Conservation (phyloP, 1,140 invertebrate genomes). For the Drosophila dunni region DNA sequence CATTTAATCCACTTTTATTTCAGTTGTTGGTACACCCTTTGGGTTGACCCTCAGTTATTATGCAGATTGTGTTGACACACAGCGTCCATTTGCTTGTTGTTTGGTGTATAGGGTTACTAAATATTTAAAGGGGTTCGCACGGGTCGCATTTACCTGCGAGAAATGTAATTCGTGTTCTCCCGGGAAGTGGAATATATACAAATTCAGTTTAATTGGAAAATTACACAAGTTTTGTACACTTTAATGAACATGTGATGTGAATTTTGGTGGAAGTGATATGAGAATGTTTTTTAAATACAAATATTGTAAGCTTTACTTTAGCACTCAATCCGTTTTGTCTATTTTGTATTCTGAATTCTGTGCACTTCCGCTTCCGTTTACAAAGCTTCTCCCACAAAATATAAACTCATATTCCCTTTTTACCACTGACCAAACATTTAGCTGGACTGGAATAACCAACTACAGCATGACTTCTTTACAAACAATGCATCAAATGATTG, state of each 20-base stretch:
- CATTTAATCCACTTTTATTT: constrained; percentile 79
- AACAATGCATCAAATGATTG: background rate
- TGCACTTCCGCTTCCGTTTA: constrained; percentile 31
- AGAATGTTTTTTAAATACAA: background rate
- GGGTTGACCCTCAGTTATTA: constrained; percentile 65
- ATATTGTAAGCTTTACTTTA: constrained; percentile 24
- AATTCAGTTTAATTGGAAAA: constrained; percentile 38
- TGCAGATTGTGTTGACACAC: constrained; percentile 79
- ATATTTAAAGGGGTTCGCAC: constrained; percentile 64
- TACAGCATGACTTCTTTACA: background rate
- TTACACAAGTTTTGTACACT: constrained; percentile 8
- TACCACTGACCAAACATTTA: constrained; percentile 44
- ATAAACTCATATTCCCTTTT: constrained; percentile 26
- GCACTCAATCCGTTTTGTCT: constrained; percentile 40
- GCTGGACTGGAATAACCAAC: no score
- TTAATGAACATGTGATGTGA: constrained; percentile 36
- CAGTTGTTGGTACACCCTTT: constrained; percentile 33
- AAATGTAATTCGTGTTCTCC: constrained; percentile 1
- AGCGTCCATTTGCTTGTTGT: constrained; percentile 42
- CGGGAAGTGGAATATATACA: constrained; percentile 45
- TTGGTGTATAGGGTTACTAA: constrained; percentile 50
- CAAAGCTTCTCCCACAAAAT: background rate
- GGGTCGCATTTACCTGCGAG: constrained; percentile 50
- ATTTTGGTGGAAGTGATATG: background rate
- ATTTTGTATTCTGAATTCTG: constrained; percentile 35